These are phyloP conservation scores for Ceratotherium simum DNA, from an alignment of 2,113 vertebrate genomes.

Conservation along the genomic window DNA sequence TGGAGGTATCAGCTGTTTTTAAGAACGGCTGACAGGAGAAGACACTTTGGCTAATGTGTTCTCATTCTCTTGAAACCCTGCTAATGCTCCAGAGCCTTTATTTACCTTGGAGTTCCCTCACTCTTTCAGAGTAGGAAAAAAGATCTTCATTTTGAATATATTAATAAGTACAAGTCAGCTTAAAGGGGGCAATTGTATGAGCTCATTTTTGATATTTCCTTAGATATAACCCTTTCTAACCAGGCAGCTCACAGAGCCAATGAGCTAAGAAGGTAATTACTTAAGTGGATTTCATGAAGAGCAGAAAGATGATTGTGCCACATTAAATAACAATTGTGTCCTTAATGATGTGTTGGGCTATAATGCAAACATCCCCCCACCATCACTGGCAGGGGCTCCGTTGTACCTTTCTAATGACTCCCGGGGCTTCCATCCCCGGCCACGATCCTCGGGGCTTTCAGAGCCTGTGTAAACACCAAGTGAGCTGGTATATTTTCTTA, in stretches of 20 bases:
- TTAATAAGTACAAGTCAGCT: constrained; percentile 59
- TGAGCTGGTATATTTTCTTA: constrained; percentile 72
- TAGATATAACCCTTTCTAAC: constrained; percentile 86
- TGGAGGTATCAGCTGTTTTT: constrained; percentile 55
- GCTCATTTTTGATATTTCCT: constrained; percentile 81
- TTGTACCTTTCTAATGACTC: constrained; percentile 90
- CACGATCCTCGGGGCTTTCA: constrained; percentile 77
- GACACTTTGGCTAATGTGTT: constrained; percentile 35
- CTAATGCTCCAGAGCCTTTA: background rate
- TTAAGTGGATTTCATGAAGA: constrained; percentile 92
- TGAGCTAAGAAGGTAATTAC: constrained; percentile 94
- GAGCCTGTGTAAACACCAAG: constrained; percentile 83
- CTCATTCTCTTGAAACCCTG: constrained; percentile 10
- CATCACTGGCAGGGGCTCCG: constrained; percentile 82
- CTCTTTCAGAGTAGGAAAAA: constrained; percentile 22
- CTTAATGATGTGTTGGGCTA: constrained; percentile 92
- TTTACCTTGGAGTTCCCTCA: constrained; percentile 46
- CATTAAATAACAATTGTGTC: constrained; percentile 94
- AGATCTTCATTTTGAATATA: constrained; percentile 58
- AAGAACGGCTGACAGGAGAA: background rate
- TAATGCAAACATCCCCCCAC: constrained; percentile 90
- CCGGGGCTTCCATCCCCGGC: constrained; percentile 84
- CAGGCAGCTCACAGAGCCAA: constrained; percentile 89
- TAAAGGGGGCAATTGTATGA: constrained; percentile 74
- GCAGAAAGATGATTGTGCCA: constrained; percentile 92